Conservation (phyloP, 2,797 vertebrate species). For the Syngnathus rostellatus region DNA sequence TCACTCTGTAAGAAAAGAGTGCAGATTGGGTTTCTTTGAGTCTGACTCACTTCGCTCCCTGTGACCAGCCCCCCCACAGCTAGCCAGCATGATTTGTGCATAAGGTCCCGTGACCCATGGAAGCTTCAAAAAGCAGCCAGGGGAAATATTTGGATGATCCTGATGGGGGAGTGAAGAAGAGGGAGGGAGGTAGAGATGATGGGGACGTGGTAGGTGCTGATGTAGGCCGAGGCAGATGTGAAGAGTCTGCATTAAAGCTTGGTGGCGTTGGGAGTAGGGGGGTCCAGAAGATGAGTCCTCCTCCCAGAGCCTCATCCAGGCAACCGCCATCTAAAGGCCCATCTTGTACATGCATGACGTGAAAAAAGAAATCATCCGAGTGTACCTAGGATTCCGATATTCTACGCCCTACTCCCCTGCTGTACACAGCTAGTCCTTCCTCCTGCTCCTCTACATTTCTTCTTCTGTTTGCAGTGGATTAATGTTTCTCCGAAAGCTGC, state of each 20-base stretch:
- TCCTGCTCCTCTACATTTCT: constrained; percentile 42
- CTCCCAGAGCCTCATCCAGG: constrained; percentile 18
- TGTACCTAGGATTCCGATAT: constrained; percentile 45
- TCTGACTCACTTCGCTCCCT: constrained; percentile 61
- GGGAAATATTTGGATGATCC: constrained; percentile 86
- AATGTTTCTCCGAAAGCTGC: constrained; percentile 67
- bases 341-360: constrained; percentile 11
- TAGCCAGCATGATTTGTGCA: constrained; percentile 91
- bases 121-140: constrained; percentile 82
- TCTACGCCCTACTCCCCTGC: constrained; percentile 36
- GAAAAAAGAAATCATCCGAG: constrained; percentile 40
- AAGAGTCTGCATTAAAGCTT: constrained; percentile 60
- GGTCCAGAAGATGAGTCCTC: constrained; percentile 26
- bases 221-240: constrained; percentile 87
- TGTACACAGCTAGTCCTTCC: constrained; percentile 31
- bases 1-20: constrained; percentile 72
- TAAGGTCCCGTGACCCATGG: constrained; percentile 82
- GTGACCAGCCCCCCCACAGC: constrained; percentile 59
- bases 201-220: constrained; percentile 48
- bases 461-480: constrained; percentile 54
- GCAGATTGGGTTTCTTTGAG: constrained; percentile 85
- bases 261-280: constrained; percentile 31
- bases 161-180: constrained; percentile 79
- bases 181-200: constrained; percentile 58
- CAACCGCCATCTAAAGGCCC: constrained; percentile 10